These are phyloP conservation scores for Sprattus sprattus DNA, from an alignment of 2,113 vertebrate genomes.

Conservation along the genomic window DNA sequence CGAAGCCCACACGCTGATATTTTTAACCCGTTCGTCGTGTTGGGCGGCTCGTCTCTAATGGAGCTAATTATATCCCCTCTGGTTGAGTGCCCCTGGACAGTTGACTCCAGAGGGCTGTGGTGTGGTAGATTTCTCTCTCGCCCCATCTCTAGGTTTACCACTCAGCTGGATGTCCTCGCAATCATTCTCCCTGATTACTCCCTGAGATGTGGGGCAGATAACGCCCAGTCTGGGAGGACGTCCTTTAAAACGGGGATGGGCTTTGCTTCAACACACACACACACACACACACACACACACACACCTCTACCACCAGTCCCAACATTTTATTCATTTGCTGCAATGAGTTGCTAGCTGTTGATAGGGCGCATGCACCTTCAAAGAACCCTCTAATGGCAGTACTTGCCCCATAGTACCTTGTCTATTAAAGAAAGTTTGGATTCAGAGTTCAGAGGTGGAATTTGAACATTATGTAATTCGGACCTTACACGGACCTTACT, in stretches of 20 bases:
- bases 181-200: not conserved
- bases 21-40: conserved; percentile 4
- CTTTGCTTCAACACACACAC: not conserved
- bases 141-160: not conserved
- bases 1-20: not conserved
- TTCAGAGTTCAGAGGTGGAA: not conserved
- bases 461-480: not conserved
- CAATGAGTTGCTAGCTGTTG: not conserved
- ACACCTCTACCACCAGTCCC: not conserved
- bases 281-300: too few relatives aligned
- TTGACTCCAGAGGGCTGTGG: not conserved
- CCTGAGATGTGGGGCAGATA: not conserved
- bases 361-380: too few relatives aligned
- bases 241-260: not conserved
- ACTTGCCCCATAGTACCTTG: not conserved
- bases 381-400: too few relatives aligned
- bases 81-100: not conserved
- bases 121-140: not conserved
- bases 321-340: not conserved
- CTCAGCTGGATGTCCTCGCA: not conserved
- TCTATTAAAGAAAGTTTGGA: not conserved
- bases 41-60: not conserved
- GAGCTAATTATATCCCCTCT: conserved; percentile 7
- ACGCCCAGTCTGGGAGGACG: not conserved
- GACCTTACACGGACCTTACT: not conserved